phyloP scores from a whole-genome alignment of 2,797 vertebrate species.

The Amblyraja radiata region DNA sequence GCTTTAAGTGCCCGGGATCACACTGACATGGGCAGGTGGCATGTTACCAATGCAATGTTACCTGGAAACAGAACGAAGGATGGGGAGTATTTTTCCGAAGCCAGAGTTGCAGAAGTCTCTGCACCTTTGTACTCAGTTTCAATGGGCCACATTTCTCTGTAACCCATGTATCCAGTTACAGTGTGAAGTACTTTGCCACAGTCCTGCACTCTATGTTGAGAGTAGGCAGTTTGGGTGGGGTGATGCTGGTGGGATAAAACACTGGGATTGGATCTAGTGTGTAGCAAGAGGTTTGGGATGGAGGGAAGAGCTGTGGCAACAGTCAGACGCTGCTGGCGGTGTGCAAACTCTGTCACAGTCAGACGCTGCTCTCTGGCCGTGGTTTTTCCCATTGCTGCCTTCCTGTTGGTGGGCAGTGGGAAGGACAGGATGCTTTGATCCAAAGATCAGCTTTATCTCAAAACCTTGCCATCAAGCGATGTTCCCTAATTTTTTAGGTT shows the following conservation, averaged over 20 bases:
- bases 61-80: not conserved
- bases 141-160: no score
- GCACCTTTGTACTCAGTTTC: no score
- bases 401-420: not conserved
- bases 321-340: no score
- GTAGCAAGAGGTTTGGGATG: not conserved
- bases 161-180: no score
- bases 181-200: no score
- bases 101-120: no score
- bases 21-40: not conserved
- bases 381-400: not conserved
- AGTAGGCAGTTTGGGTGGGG: not conserved
- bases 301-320: not conserved
- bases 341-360: no score
- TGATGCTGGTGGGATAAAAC: no score
- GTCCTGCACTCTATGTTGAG: no score
- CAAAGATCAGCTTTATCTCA: not conserved
- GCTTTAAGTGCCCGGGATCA: not conserved
- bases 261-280: not conserved
- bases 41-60: not conserved
- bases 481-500: no score
- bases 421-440: not conserved
- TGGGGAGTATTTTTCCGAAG: no score
- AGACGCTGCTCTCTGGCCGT: not conserved
- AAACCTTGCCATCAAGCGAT: not conserved